These are phyloP conservation scores for Pseudonaja textilis DNA, from an alignment of 2,113 vertebrate species.

Conservation along the genomic window DNA sequence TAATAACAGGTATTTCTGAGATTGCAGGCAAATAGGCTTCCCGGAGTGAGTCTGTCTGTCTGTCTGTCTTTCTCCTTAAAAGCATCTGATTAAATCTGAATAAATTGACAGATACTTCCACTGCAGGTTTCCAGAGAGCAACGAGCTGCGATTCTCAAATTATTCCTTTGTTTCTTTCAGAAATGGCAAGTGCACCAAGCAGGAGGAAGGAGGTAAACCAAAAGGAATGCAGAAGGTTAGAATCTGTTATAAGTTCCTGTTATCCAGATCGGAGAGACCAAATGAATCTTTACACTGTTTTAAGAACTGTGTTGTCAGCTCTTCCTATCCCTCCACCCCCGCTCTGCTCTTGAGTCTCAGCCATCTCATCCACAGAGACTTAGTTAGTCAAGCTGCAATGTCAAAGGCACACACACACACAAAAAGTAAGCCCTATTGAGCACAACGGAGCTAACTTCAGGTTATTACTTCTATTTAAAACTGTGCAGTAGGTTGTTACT, in stretches of 20 bases:
- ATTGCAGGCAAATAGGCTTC: not conserved
- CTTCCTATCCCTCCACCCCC: not conserved
- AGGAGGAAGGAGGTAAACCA: not conserved
- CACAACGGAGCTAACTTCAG: not conserved
- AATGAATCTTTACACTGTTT: not conserved
- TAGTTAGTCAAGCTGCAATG: not conserved
- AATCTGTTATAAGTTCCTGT: not conserved
- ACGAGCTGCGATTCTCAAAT: not conserved
- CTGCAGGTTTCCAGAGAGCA: not conserved
- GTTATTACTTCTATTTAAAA: not conserved
- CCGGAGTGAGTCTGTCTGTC: not conserved
- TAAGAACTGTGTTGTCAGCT: not conserved
- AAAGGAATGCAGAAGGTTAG: not conserved
- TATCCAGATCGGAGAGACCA: not conserved
- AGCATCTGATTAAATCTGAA: not conserved
- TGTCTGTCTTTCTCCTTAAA: not conserved
- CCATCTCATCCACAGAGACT: not conserved
- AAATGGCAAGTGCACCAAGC: not conserved
- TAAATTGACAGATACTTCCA: not conserved
- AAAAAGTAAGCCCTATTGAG: not conserved
- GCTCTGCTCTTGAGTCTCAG: not conserved
- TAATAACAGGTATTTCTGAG: not conserved
- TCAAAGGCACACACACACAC: not conserved
- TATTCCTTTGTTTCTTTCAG: not conserved
- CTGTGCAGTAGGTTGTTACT: not conserved